phyloP scores from a whole-genome alignment of 2,113 vertebrate genomes.

The Odobenus rosmarus region DNA sequence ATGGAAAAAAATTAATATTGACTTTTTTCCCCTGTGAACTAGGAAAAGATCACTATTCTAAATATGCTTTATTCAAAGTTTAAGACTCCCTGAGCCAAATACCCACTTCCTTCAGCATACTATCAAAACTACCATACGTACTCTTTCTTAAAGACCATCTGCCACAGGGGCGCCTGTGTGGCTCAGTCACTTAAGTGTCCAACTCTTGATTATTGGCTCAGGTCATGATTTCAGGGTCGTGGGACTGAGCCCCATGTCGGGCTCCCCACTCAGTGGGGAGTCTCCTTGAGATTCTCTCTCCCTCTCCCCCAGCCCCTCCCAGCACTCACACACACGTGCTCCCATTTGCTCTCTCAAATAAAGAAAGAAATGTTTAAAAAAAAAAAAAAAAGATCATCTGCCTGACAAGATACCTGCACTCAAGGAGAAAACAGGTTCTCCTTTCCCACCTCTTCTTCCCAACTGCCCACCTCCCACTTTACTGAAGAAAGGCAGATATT shows the following conservation, averaged over 20 bases:
- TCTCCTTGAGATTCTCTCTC: too few species aligned
- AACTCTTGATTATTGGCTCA: neutral
- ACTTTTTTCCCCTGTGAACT: neutral
- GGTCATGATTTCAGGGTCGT: neutral
- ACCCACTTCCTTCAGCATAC: neutral
- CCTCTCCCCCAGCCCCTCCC: too few species aligned
- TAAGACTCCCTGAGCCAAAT: neutral
- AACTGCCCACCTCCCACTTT: neutral
- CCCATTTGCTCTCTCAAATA: too few species aligned
- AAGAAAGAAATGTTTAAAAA: too few species aligned
- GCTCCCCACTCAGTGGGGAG: too few species aligned
- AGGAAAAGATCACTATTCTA: neutral
- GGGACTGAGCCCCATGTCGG: too few species aligned
- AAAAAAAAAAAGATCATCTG: neutral
- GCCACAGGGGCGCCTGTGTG: neutral
- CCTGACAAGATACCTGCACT: neutral
- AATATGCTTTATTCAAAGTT: slow-evolving; percentile 13
- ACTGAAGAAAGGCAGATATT: neutral
- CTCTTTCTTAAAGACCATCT: slow-evolving; percentile 21
- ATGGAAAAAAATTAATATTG: neutral
- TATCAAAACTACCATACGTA: neutral
- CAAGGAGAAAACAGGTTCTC: neutral
- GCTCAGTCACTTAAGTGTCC: neutral
- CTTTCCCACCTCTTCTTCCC: neutral
- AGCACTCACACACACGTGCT: too few species aligned